phyloP scores from a whole-genome alignment of 2,888 invertebrate genomes.

The Lissonota sp. region DNA sequence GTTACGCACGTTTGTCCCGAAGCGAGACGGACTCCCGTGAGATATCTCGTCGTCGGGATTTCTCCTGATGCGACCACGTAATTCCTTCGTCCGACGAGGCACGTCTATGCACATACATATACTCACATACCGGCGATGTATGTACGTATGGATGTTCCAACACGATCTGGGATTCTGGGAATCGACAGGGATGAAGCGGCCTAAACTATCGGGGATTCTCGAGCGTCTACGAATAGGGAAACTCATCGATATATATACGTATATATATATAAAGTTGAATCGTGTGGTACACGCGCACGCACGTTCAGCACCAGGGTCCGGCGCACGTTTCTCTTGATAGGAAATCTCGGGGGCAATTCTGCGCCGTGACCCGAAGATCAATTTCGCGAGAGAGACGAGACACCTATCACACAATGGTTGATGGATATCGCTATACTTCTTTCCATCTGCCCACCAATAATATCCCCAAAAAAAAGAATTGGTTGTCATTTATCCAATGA shows the following conservation, averaged over 20 bases:
- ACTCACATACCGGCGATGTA: neutral
- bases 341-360: slow-evolving; percentile 56
- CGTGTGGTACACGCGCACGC: slow-evolving; percentile 48
- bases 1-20: slow-evolving; percentile 46
- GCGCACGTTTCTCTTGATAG: slow-evolving; percentile 44
- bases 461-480: no score
- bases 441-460: neutral
- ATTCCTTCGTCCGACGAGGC: slow-evolving; percentile 47
- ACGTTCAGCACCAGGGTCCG: slow-evolving; percentile 34
- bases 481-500: no score
- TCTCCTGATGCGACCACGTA: slow-evolving; percentile 52
- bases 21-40: slow-evolving; percentile 41
- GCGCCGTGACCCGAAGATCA: slow-evolving; percentile 59
- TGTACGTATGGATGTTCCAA: slow-evolving; percentile 13
- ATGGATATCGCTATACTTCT: neutral
- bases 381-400: slow-evolving; percentile 47
- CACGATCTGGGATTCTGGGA: slow-evolving; percentile 48
- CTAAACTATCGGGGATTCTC: slow-evolving; percentile 52
- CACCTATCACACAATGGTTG: neutral
- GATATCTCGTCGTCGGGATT: slow-evolving; percentile 38
- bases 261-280: slow-evolving; percentile 6
- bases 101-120: slow-evolving; percentile 21
- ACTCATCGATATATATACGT: neutral
- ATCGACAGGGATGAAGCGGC: slow-evolving; percentile 26
- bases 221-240: slow-evolving; percentile 10